These are phyloP conservation scores for Argynnis bischoffii DNA, from an alignment of 2,888 invertebrate genomes.

Conservation along the genomic window DNA sequence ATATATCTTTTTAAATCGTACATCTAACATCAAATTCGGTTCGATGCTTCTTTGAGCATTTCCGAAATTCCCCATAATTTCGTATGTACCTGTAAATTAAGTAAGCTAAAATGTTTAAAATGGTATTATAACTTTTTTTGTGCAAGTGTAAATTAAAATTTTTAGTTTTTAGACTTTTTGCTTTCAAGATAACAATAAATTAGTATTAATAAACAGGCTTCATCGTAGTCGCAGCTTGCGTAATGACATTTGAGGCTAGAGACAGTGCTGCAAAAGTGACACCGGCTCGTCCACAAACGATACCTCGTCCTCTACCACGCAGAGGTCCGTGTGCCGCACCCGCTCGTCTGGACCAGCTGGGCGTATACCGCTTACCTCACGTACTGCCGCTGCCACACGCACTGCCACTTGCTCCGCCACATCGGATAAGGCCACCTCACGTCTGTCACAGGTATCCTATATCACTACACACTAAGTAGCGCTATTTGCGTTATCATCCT, in stretches of 20 bases:
- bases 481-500: not conserved
- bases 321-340: conserved; percentile 74
- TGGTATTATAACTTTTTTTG: too few species aligned
- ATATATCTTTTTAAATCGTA: too few species aligned
- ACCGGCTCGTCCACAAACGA: conserved; percentile 85
- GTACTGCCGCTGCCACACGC: conserved; percentile 74
- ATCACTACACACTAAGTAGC: not conserved
- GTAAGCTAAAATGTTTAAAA: too few species aligned
- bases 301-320: conserved; percentile 78
- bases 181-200: not conserved
- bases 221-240: conserved; percentile 97
- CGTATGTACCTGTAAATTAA: too few species aligned
- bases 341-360: conserved; percentile 85
- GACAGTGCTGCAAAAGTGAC: conserved; percentile 95
- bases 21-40: too few species aligned
- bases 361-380: conserved; percentile 85
- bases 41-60: too few species aligned
- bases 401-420: conserved; percentile 72
- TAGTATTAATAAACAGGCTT: conserved; percentile 83
- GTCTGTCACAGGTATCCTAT: conserved; percentile 59
- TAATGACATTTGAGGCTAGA: conserved; percentile 98
- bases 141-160: too few species aligned
- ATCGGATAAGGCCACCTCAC: conserved; percentile 66
- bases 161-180: too few species aligned
- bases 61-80: too few species aligned